Base-by-base conservation (phyloP, 1,140 invertebrate genomes). In the Zaprionus lachaisei region DNA sequence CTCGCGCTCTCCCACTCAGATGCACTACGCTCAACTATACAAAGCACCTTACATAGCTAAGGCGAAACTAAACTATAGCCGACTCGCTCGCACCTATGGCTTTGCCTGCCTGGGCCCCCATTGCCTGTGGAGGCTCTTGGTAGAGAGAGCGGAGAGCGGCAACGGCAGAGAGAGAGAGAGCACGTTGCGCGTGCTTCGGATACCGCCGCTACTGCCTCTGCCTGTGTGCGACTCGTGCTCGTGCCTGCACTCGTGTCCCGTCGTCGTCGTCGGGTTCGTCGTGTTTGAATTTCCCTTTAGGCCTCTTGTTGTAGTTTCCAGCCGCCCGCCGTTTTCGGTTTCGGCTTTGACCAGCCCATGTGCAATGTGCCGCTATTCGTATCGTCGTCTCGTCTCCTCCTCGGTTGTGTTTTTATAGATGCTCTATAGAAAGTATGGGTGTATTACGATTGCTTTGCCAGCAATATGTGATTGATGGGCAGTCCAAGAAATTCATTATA, bases 1-100 rank as follows among this genome's bases (percentile, higher is more conserved):
- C 85, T 81, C 85, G 62, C 81, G 82, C 85, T 90, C 82, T 90
- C 85, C 85, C 85, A 77, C 85, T 90, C 85, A 85, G 86, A 85
- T 90, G 79, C 79, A 90, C 72, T 90, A 73, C 76, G 74, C 80
- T 79, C 83, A 83, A 81, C 84, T 87, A 89, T 78, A 89, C 85
- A 90, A 85, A 69, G 69, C 82, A 82, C 72, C 79, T 82, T 75
- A 90, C 85, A 90, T 90, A 90, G 68, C 79, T 90, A 90, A 72
- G 77, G 79, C 79, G 77, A 77, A 85, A 89, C 77, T 85, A 80
- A 79, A 76, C 70, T 72, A 68, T 85, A 47, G 85, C 85, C 79
- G 79, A 67, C 82, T 74, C 82, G 64, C 77, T 85, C 73, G 64
- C 82, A 80, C 86, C 26, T 24, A 55, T 6, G 17, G 1, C 37